Evolutionary conservation across 1,140 invertebrate genomes (phyloP), one percentile per base, ranked within the genome.

Genomic region (Leptinotarsa texana): DNA sequence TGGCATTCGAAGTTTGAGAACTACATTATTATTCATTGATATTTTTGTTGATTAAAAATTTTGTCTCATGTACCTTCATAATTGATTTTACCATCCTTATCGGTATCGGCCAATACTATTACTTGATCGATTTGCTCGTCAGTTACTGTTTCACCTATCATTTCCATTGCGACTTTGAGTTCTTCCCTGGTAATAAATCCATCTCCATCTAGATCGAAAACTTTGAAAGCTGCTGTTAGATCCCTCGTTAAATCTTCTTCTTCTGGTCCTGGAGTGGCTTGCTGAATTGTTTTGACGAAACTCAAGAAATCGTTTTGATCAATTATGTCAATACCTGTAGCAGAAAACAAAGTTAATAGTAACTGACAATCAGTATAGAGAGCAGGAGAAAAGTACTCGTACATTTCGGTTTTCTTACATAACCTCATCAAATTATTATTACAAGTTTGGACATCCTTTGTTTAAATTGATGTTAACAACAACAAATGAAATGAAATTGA

Each of bases 141-240:
- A 2, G 92, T 92, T 62, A 93, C 88, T 4, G 88, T 88, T 85
- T 94, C 93, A 49, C 92, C 92, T 80, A 94, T 93, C 87, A 93
- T 91, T 85, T 93, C 92, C 88, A 94, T 91, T 13, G 92, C 93
- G 71, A 88, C 86, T 81, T 90, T 89, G 49, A 94, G 84, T 86
- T 94, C 93, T 82, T 93, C 92, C 82, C 91, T 87, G 57, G 92
- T 93, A 80, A 94, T 93, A 82, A 90, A 94, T 3, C 92, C 92
- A 84, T 93, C 93, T 77, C 90, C 88, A 81, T 94, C 92, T 68
- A 91, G 88, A 85, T 94, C 93, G 83, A 94, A 93, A 69, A 94
- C 92, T 82, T 91, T 88, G 86, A 94, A 94, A 75, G 93, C 93
- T 42, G 92, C 92, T 77, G 92, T 87, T 72, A 94, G 85, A 83